Evolutionary conservation across 2,113 vertebrate species (phyloP).

Genomic region (Hystrix brachyura): DNA sequence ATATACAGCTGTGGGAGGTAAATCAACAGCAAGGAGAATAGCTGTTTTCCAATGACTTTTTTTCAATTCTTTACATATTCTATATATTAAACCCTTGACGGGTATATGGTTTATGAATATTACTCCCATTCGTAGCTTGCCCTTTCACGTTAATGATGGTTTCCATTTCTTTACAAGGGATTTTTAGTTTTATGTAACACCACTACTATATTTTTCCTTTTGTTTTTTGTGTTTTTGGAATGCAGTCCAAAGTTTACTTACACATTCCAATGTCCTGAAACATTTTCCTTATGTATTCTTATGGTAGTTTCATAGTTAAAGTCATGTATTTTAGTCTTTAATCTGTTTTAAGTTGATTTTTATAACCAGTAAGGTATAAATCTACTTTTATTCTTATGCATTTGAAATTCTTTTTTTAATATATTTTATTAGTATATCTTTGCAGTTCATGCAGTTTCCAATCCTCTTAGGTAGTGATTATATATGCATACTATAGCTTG

Average conservation of each 20-base stretch:
- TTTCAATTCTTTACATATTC: not conserved
- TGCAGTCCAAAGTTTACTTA: not conserved
- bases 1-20: not conserved
- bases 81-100: not conserved
- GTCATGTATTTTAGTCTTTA: not conserved
- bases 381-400: not conserved
- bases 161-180: not conserved
- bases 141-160: not conserved
- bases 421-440: too few relatives aligned
- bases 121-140: not conserved
- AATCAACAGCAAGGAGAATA: not conserved
- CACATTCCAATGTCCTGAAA: not conserved
- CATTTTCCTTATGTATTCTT: not conserved
- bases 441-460: too few relatives aligned
- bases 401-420: too few relatives aligned
- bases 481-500: too few relatives aligned
- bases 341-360: not conserved
- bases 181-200: not conserved
- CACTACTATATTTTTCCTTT: not conserved
- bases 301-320: not conserved
- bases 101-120: not conserved
- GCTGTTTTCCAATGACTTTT: not conserved
- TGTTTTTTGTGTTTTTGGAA: not conserved
- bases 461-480: too few relatives aligned
- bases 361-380: not conserved